Evolutionary conservation across 2,888 invertebrate genomes (phyloP), one percentile per base, ranked within the genome.

Genomic region (Chouioia cunea): DNA sequence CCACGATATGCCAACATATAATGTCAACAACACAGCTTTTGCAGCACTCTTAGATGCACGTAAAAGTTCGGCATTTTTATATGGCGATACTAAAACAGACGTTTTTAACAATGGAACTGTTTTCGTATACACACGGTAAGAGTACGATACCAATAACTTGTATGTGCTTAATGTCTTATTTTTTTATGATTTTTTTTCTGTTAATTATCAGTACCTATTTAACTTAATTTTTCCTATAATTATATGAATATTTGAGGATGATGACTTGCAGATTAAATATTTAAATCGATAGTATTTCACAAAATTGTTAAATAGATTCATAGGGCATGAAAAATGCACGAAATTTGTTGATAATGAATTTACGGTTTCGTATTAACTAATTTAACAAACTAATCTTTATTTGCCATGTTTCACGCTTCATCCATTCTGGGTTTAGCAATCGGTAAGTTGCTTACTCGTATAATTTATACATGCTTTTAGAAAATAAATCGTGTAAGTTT

Each of bases 71-170:
- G 90, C 91, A 27, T 88, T 93, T 70, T 89, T 91, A 86, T 90
- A 92, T 84, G 94, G 94, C 0, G 77, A 78, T 0, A 82, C 78
- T 1, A 79, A 81, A 23, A 69, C 76, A 3, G 74, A 76, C 43
- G 73, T 83, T 53, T 57, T 85, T 4, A 89, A 89, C 14, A 89
- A 89, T 70, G 85, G 86, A 65, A 87, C 87, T 0, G 87, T 93
- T 68, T 87, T 93, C 56, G 91, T 90, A 0, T 92, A 90, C 77
- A 90, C 91, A 69, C 91, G 94, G 94, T 93, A 87, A 86, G 78
- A 77, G 22, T 22, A 16, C 2, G 27, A 56, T 46, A 44, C 1
- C 44, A 52, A 16, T 48, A 14, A 16, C 12, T 53, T 0, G 15
- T 16, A 43, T 23, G 22, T 53, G 16, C 36, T 18, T 20, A 12